Percentiles rank a stretch among this genome's conserved stretches.
These are phyloP conservation scores for Athetis lepigone DNA, from an alignment of 2,888 invertebrate species.

Conservation along the genomic window DNA sequence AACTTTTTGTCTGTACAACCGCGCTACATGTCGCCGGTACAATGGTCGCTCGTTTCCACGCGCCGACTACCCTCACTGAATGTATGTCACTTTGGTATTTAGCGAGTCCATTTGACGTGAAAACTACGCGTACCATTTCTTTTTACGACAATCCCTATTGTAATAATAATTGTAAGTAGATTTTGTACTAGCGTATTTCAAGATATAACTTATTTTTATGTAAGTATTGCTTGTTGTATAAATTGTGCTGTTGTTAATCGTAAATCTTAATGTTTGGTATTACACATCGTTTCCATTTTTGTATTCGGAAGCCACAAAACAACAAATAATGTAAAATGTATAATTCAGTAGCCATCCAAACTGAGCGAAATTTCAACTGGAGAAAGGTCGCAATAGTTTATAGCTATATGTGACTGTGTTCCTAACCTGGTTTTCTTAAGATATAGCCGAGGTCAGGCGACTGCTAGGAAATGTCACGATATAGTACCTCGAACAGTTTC, in stretches of 20 bases:
- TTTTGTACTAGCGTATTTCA: slow-evolving; percentile 17
- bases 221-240: slow-evolving; percentile 25
- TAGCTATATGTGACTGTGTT: slow-evolving; percentile 18
- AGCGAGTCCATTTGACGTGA: slow-evolving; percentile 37
- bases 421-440: slow-evolving; percentile 25
- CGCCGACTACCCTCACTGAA: slow-evolving; percentile 22
- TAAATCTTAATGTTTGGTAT: slow-evolving; percentile 25
- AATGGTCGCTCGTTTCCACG: slow-evolving; percentile 33
- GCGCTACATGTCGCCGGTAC: slow-evolving; percentile 34
- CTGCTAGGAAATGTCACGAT: slow-evolving; percentile 17
- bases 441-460: slow-evolving; percentile 23
- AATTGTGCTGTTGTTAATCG: slow-evolving; percentile 21
- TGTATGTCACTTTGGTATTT: slow-evolving; percentile 47
- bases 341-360: slow-evolving; percentile 22
- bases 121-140: slow-evolving; percentile 40
- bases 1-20: slow-evolving; percentile 19
- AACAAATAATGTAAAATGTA: slow-evolving; percentile 16
- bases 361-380: neutral
- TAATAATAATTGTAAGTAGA: slow-evolving; percentile 9
- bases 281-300: slow-evolving; percentile 22
- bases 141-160: slow-evolving; percentile 45
- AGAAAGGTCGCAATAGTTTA: slow-evolving; percentile 11
- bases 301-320: slow-evolving; percentile 17
- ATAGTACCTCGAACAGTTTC: slow-evolving; percentile 8
- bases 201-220: slow-evolving; percentile 21